Conservation (phyloP, 2,888 invertebrate genomes). For the Neria commutata region DNA sequence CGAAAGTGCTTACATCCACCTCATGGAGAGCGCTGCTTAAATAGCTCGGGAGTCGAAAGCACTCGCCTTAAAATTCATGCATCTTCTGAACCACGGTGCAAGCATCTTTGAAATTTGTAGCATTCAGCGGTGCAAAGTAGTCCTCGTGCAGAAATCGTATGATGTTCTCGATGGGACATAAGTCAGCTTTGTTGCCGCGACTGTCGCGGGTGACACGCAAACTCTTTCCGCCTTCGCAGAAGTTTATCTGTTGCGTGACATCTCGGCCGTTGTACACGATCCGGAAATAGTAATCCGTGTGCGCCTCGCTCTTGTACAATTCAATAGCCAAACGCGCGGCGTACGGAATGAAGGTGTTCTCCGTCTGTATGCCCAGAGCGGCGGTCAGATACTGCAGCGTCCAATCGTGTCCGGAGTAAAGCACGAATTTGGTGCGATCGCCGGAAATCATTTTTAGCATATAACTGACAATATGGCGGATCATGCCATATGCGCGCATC, state of each 20-base stretch:
- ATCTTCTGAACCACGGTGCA: constrained; percentile 64
- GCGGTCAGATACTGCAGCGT: constrained; percentile 83
- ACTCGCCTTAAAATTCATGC: constrained; percentile 51
- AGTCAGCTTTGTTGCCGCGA: constrained; percentile 64
- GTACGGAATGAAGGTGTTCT: constrained; percentile 75
- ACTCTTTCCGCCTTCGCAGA: constrained; percentile 72
- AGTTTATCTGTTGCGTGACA: constrained; percentile 79
- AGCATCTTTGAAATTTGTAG: constrained; percentile 88
- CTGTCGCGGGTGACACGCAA: constrained; percentile 64
- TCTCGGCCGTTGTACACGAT: constrained; percentile 86
- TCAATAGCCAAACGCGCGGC: constrained; percentile 88
- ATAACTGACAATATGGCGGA: constrained; percentile 80
- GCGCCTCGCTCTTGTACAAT: constrained; percentile 75
- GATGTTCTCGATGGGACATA: constrained; percentile 87
- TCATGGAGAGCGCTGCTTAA: no score
- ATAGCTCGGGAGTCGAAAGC: no score
- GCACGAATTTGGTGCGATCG: constrained; percentile 73
- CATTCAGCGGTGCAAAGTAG: constrained; percentile 81
- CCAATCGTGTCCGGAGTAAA: constrained; percentile 92
- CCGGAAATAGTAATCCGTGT: constrained; percentile 76
- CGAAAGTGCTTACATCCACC: no score
- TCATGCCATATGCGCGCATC: constrained; percentile 80
- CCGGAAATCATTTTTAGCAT: constrained; percentile 83
- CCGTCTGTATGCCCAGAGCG: constrained; percentile 71
- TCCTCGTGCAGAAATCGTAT: constrained; percentile 87